Conservation (phyloP, 1,140 invertebrate genomes). For the Cardiocondyla obscurior region DNA sequence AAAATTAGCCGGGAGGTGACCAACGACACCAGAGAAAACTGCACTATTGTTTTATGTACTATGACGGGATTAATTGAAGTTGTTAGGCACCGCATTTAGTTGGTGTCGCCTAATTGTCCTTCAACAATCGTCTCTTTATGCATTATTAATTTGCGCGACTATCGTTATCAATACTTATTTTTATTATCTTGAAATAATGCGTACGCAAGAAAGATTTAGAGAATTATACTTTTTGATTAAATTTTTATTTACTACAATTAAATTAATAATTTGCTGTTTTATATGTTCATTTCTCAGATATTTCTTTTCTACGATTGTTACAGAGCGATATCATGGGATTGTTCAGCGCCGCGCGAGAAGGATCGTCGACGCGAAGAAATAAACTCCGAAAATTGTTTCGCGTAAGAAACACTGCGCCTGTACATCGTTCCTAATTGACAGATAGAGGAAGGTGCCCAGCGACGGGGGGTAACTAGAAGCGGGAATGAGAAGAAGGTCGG, state of each 20-base stretch:
- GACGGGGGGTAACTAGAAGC: neutral
- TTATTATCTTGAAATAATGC: neutral
- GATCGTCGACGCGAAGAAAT: conserved; percentile 52
- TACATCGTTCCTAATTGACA: conserved; percentile 79
- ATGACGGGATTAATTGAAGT: conserved; percentile 68
- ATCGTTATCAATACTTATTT: conserved; percentile 19
- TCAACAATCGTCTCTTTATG: neutral
- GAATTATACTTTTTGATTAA: neutral
- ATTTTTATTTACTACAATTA: neutral
- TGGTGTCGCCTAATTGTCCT: conserved; percentile 64
- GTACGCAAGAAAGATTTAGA: neutral
- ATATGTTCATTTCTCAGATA: neutral
- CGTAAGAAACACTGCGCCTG: conserved; percentile 65
- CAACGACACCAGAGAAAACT: conserved; percentile 35
- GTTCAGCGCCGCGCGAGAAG: neutral
- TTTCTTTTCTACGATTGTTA: conserved; percentile 50
- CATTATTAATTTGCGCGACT: neutral
- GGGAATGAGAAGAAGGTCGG: conserved; percentile 36
- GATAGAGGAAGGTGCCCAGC: conserved; percentile 9
- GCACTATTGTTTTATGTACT: conserved; percentile 21
- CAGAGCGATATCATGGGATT: conserved; percentile 44
- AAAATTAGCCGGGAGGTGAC: conserved; percentile 45
- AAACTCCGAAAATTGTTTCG: conserved; percentile 69
- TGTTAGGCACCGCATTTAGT: conserved; percentile 46
- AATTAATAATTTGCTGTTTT: neutral